These are phyloP conservation scores for Carterocephalus palaemon DNA, from an alignment of 2,888 invertebrate genomes.

Conservation along the genomic window DNA sequence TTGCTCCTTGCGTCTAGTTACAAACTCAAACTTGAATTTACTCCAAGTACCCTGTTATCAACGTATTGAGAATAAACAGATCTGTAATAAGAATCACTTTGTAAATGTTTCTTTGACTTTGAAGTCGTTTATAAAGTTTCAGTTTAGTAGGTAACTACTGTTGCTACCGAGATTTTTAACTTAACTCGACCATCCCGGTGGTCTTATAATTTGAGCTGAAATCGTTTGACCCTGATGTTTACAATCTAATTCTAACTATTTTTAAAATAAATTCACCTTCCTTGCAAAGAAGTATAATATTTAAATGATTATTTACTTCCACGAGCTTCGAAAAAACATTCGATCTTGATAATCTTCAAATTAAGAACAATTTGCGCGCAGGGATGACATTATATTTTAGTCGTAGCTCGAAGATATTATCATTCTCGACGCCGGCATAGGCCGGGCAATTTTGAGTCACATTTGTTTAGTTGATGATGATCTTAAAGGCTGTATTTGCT, in stretches of 20 bases:
- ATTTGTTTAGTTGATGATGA: slow-evolving; percentile 5
- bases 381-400: not conserved
- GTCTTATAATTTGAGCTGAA: too few species aligned
- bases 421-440: not conserved
- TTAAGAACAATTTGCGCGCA: not conserved
- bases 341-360: not conserved
- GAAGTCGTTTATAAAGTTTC: too few species aligned
- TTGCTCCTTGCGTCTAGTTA: slow-evolving; percentile 8
- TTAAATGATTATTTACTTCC: not conserved
- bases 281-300: not conserved
- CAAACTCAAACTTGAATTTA: not conserved
- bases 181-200: too few species aligned
- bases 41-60: not conserved
- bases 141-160: too few species aligned
- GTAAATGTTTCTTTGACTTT: too few species aligned
- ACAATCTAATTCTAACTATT: too few species aligned
- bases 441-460: slow-evolving; percentile 3
- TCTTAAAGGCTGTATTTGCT: slow-evolving; percentile 16
- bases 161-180: too few species aligned
- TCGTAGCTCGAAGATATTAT: not conserved
- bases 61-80: too few species aligned
- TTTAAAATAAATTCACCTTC: too few species aligned
- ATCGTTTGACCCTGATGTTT: too few species aligned
- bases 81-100: too few species aligned
- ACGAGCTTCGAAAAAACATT: not conserved